Conservation (phyloP, 2,113 vertebrate species). For the Thunnus thynnus region DNA sequence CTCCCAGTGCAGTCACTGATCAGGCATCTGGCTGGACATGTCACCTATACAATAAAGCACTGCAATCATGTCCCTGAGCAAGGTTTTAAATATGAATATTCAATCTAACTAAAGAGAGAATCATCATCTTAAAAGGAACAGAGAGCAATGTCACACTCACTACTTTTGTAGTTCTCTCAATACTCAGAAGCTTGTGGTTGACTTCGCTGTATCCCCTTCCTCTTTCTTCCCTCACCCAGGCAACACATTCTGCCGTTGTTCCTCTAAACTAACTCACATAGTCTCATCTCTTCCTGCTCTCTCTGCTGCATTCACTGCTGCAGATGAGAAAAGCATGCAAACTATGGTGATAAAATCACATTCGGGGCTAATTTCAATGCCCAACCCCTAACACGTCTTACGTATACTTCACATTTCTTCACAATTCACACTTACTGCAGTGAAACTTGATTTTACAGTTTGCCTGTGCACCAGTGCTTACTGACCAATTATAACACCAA, state of each 20-base stretch:
- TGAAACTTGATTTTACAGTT: slow-evolving; percentile 7
- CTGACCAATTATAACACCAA: neutral
- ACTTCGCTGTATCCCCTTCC: slow-evolving; percentile 36
- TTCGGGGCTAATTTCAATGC: neutral
- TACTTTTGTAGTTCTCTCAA: slow-evolving; percentile 11
- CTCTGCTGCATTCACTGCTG: slow-evolving; percentile 19
- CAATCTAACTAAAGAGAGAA: neutral
- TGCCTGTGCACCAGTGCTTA: neutral
- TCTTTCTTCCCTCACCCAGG: slow-evolving; percentile 47
- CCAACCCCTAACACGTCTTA: neutral
- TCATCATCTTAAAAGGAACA: slow-evolving; percentile 1
- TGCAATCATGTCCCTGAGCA: neutral
- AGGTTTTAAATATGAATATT: neutral
- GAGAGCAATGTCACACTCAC: slow-evolving; percentile 13
- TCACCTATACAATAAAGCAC: neutral
- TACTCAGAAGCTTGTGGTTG: slow-evolving; percentile 40
- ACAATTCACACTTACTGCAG: neutral
- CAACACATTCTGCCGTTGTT: slow-evolving; percentile 47
- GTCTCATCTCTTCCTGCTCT: slow-evolving; percentile 52
- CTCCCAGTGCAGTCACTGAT: neutral
- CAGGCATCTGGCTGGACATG: slow-evolving; percentile 32
- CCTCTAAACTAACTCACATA: slow-evolving; percentile 40
- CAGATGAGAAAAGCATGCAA: slow-evolving; percentile 47
- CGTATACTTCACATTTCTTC: neutral
- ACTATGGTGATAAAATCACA: slow-evolving; percentile 23